phyloP scores from a whole-genome alignment of 2,888 invertebrate species.

The Laothoe populi region DNA sequence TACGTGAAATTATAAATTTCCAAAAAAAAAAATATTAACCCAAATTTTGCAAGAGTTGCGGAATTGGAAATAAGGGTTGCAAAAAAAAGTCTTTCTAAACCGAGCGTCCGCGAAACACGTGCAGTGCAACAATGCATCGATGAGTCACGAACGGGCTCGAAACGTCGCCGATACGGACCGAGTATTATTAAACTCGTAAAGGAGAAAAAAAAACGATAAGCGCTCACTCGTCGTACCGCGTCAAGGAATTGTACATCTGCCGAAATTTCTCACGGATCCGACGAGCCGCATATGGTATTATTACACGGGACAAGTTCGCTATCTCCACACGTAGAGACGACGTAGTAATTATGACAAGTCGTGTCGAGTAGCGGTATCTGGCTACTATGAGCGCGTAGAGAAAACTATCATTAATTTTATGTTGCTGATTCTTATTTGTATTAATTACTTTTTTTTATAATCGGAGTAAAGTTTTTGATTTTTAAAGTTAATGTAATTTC shows the following conservation, averaged over 20 bases:
- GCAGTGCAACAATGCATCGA: slow-evolving; percentile 76
- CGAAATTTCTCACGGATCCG: slow-evolving; percentile 84
- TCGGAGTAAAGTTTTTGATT: background rate
- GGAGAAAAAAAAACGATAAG: slow-evolving; percentile 75
- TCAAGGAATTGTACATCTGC: slow-evolving; percentile 85
- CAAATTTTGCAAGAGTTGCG: slow-evolving; percentile 84
- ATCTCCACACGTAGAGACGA: slow-evolving; percentile 70
- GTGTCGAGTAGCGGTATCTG: slow-evolving; percentile 60
- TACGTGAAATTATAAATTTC: slow-evolving; percentile 53
- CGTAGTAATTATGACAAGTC: slow-evolving; percentile 74
- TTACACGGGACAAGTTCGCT: slow-evolving; percentile 71
- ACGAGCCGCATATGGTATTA: slow-evolving; percentile 73
- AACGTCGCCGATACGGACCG: slow-evolving; percentile 68
- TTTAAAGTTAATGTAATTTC: background rate
- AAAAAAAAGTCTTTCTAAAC: slow-evolving; percentile 82
- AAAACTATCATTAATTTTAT: slow-evolving; percentile 3
- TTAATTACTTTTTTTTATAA: background rate
- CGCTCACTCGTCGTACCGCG: slow-evolving; percentile 78
- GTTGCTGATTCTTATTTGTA: slow-evolving; percentile 28
- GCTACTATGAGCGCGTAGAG: slow-evolving; percentile 27
- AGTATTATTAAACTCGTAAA: slow-evolving; percentile 73
- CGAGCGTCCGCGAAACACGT: slow-evolving; percentile 80
- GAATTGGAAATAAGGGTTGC: slow-evolving; percentile 82
- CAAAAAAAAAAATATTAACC: slow-evolving; percentile 68
- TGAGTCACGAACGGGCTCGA: slow-evolving; percentile 74